Conservation (phyloP, 2,888 invertebrate genomes). For the Apotomis capreana region DNA sequence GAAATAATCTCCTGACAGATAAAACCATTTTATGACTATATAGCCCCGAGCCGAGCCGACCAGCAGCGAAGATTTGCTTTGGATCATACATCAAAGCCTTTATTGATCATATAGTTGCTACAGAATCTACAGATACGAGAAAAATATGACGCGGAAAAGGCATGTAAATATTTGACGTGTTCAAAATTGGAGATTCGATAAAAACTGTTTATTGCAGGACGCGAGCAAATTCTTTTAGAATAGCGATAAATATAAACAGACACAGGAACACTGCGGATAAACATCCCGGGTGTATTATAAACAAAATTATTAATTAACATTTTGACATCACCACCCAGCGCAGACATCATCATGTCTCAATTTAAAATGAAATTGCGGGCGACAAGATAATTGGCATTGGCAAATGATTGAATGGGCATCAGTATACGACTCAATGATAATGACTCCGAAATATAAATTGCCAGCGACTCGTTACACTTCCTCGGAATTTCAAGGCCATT, state of each 20-base stretch:
- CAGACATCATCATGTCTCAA: slow-evolving; percentile 14
- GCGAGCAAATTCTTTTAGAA: slow-evolving; percentile 47
- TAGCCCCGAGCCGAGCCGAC: slow-evolving; percentile 7
- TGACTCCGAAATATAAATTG: slow-evolving; percentile 24
- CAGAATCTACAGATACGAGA: slow-evolving; percentile 14
- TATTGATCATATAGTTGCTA: slow-evolving; percentile 20
- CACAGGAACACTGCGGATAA: slow-evolving; percentile 59
- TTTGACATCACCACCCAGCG: slow-evolving; percentile 10
- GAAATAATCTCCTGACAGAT: slow-evolving; percentile 3
- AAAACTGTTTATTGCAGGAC: slow-evolving; percentile 34
- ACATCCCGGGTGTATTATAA: slow-evolving; percentile 54
- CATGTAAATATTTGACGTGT: slow-evolving; percentile 21
- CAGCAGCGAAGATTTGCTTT: slow-evolving; percentile 23
- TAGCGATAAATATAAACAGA: slow-evolving; percentile 47
- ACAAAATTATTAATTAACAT: slow-evolving; percentile 29
- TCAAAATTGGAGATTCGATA: slow-evolving; percentile 17
- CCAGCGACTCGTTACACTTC: slow-evolving; percentile 33
- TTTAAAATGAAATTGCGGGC: slow-evolving; percentile 18
- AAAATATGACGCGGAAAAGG: slow-evolving; percentile 16
- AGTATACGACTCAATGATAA: slow-evolving; percentile 27
- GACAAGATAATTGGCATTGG: slow-evolving; percentile 33
- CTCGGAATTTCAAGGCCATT: slow-evolving; percentile 40
- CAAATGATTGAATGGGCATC: slow-evolving; percentile 30
- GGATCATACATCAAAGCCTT: slow-evolving; percentile 26
- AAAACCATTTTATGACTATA: slow-evolving; percentile 19